phyloP scores from a whole-genome alignment of 2,113 vertebrate genomes.

The Gnathonemus echidnorhynchus region DNA sequence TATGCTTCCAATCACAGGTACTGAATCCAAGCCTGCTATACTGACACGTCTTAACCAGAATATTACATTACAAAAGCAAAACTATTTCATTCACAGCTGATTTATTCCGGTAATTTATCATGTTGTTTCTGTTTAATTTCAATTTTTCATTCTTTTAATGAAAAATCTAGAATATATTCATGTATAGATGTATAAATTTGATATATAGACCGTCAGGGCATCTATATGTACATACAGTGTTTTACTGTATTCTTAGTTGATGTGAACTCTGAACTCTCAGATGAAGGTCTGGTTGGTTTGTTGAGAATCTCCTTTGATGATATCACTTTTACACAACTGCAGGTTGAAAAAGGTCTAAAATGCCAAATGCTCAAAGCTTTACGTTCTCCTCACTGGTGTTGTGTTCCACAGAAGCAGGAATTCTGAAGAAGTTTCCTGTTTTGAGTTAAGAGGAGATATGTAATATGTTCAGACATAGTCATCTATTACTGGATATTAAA shows the following conservation, averaged over 20 bases:
- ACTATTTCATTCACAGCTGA: not conserved
- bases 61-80: not conserved
- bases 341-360: not conserved
- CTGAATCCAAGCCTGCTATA: not conserved
- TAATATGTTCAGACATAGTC: not conserved
- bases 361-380: not conserved
- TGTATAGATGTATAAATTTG: not conserved
- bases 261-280: not conserved
- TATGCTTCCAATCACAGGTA: not conserved
- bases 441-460: not conserved
- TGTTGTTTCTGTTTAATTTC: not conserved
- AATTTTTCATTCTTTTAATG: not conserved
- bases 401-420: not conserved
- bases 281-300: not conserved
- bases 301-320: not conserved
- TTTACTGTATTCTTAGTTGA: not conserved
- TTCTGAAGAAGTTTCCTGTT: not conserved
- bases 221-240: not conserved
- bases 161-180: not conserved
- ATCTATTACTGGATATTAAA: not conserved
- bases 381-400: not conserved
- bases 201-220: not conserved
- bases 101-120: not conserved
- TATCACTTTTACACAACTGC: not conserved
- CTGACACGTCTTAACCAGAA: not conserved